Percentiles rank a stretch among this genome's conserved stretches.
Conservation (phyloP, 2,797 vertebrate species). For the Gambusia yucatana region DNA sequence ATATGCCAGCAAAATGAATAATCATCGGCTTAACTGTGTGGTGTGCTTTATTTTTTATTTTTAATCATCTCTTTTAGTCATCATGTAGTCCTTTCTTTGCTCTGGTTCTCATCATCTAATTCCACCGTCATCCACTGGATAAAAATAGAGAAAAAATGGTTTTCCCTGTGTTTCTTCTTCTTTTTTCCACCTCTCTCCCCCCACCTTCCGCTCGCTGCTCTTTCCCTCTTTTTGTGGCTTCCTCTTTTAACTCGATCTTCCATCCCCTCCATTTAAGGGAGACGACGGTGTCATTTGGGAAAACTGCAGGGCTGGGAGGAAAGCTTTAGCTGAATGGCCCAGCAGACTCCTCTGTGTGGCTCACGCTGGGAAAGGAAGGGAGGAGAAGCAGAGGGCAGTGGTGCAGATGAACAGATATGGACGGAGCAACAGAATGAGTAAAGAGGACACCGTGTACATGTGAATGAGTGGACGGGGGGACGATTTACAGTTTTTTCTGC, state of each 20-base stretch:
- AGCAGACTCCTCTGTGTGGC: constrained; percentile 41
- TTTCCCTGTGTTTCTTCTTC: constrained; percentile 29
- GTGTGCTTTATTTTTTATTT: neutral
- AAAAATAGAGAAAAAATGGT: constrained; percentile 1
- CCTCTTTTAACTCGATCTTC: constrained; percentile 48
- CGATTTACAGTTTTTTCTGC: constrained; percentile 26
- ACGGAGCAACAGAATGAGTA: constrained; percentile 17
- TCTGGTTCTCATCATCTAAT: constrained; percentile 12
- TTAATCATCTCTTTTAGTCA: neutral
- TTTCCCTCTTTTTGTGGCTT: constrained; percentile 4
- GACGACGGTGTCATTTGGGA: constrained; percentile 59
- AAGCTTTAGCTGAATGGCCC: constrained; percentile 48
- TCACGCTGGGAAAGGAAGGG: constrained; percentile 18
- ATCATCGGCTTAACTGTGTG: neutral
- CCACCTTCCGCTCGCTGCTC: neutral
- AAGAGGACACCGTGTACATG: constrained; percentile 2
- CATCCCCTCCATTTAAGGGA: constrained; percentile 67
- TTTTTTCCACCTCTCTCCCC: neutral
- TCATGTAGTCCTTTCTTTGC: neutral
- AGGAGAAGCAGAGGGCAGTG: constrained; percentile 4
- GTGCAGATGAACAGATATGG: constrained; percentile 43
- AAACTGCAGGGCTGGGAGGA: constrained; percentile 45
- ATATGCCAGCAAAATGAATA: neutral
- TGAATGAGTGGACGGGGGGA: constrained; percentile 6
- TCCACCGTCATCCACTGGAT: constrained; percentile 5